Conservation (phyloP, 2,888 invertebrate species). For the Hypomecis punctinalis region DNA sequence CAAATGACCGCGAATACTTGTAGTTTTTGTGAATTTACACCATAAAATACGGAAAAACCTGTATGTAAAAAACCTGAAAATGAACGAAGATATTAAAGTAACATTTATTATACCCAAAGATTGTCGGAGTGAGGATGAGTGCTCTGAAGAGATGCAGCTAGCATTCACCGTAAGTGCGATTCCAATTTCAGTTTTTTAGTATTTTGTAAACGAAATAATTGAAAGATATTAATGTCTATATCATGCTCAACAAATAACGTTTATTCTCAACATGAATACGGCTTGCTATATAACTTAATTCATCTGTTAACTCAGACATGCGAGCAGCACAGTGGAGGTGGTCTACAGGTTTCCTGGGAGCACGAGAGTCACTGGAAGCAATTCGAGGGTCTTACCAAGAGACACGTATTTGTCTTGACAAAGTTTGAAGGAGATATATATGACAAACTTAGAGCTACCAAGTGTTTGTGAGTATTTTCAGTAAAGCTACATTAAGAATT, state of each 20-base stretch:
- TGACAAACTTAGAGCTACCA: slow-evolving; percentile 86
- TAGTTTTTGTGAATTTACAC: no score
- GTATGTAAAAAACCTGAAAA: slow-evolving; percentile 44
- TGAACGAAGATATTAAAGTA: slow-evolving; percentile 74
- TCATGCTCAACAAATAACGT: no score
- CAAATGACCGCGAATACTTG: no score
- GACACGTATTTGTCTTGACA: slow-evolving; percentile 92
- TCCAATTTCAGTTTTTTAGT: neutral
- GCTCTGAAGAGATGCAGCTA: slow-evolving; percentile 85
- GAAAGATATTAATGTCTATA: no score
- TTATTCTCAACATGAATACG: no score
- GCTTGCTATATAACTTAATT: neutral
- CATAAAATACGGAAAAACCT: neutral
- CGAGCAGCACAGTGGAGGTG: slow-evolving; percentile 81
- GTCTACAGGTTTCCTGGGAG: slow-evolving; percentile 87
- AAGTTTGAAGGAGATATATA: slow-evolving; percentile 91
- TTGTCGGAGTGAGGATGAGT: slow-evolving; percentile 79
- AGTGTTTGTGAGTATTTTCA: slow-evolving; percentile 87
- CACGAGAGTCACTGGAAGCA: slow-evolving; percentile 85
- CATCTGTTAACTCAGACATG: slow-evolving; percentile 74
- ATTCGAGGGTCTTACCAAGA: slow-evolving; percentile 85
- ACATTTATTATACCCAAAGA: slow-evolving; percentile 83
- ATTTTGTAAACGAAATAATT: no score
- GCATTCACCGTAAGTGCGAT: slow-evolving; percentile 82
- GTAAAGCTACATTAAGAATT: no score